phyloP scores from a whole-genome alignment of 2,797 vertebrate genomes.

The Pangasius mekongensis region DNA sequence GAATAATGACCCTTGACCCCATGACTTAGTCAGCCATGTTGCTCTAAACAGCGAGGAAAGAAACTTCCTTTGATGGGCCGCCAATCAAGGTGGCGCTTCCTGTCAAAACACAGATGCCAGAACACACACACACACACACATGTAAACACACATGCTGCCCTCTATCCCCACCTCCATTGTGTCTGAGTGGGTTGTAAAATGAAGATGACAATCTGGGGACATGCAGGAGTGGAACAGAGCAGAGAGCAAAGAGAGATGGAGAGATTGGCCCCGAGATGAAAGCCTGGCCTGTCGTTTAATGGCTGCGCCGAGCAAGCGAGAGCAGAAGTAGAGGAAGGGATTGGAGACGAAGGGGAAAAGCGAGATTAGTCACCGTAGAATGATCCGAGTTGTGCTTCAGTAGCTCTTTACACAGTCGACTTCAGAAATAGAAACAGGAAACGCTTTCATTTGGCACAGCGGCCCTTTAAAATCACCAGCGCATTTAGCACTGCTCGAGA shows the following conservation, averaged over 20 bases:
- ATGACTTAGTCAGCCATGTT: constrained; percentile 19
- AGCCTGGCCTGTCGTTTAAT: constrained; percentile 53
- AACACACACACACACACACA: constrained; percentile 12
- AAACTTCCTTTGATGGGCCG: constrained; percentile 48
- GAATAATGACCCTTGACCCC: constrained; percentile 41
- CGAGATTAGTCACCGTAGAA: constrained; percentile 58
- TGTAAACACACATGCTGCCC: constrained; percentile 36
- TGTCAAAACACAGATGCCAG: constrained; percentile 18
- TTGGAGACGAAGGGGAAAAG: neutral
- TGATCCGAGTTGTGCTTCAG: constrained; percentile 57
- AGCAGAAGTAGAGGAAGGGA: neutral
- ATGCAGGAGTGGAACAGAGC: constrained; percentile 44
- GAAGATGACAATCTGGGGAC: constrained; percentile 57
- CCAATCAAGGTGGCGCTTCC: constrained; percentile 49
- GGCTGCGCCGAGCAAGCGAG: constrained; percentile 34
- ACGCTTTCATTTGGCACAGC: constrained; percentile 58
- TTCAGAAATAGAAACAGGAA: constrained; percentile 62
- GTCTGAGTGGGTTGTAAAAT: constrained; percentile 55
- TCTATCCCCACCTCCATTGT: constrained; percentile 54
- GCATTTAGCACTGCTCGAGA: constrained; percentile 48
- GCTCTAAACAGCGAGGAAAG: constrained; percentile 13
- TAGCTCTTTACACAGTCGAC: constrained; percentile 57
- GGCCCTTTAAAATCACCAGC: constrained; percentile 61
- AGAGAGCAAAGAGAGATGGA: constrained; percentile 50
- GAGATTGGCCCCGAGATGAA: constrained; percentile 54